Evolutionary conservation across 2,113 vertebrate genomes (phyloP), one percentile per base, ranked within the genome.

Genomic region (Ivindomyrus marchei): DNA sequence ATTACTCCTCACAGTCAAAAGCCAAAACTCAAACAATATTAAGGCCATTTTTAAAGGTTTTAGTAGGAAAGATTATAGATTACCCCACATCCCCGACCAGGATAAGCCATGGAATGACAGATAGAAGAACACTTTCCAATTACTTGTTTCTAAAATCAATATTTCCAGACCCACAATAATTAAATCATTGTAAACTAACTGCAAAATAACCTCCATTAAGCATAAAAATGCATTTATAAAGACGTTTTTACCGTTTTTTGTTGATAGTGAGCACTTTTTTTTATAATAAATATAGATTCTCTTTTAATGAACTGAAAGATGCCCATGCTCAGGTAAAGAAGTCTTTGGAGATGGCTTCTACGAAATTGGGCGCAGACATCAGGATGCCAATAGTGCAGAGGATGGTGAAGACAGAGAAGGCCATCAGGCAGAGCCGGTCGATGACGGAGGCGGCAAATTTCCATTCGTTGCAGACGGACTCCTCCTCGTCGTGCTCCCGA

Each of bases 401-500:
- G 92, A 98, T 97, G 10, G 97, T 98, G 93, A 99, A 97, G 92
- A 99, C 91, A 0, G 97, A 98, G 93, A 99, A 99, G 24, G 97
- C 97, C 97, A 99, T 97, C 90, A 99, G 94, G 92, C 98, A 99
- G 85, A 99, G 96, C 89, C 98, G 96, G 95, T 99, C 98, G 58
- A 99, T 97, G 8, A 99, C 98, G 0, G 97, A 96, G 0, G 98
- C 98, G 0, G 98, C 98, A 62, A 99, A 99, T 92, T 98, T 99
- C 98, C 98, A 99, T 91, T 99, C 98, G 0, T 96, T 98, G 93
- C 97, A 96, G 89, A 97, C 77, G 0, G 91, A 95, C 91, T 97
- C 96, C 0, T 96, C 96, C 92, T 97, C 95, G 1, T 99, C 98
- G 91, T 98, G 97, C 94, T 97, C 95, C 49, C 96, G 97, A 92